Base-by-base conservation (phyloP, 1,140 invertebrate species). In the Drosophila pachea region DNA sequence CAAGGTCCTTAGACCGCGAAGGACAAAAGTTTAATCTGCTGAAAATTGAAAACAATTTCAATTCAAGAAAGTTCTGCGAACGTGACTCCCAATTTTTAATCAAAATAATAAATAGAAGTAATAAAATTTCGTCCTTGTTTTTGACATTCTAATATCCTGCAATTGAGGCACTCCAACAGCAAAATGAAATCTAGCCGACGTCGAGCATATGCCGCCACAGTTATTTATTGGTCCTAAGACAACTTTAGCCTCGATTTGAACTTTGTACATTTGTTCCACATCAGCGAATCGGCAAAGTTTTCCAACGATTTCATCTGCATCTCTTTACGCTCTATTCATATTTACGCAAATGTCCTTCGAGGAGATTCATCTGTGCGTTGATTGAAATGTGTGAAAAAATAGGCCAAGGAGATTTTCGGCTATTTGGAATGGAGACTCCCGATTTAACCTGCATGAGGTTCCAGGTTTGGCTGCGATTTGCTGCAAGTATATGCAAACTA, bases 211-310 rank as follows among this genome's bases (percentile, higher is more conserved):
- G 61, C 47, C 14, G 12, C 33, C 53, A 35, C 32, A 35, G 53
- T 52, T 58, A 64, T 69, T 69, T 69, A 69, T 69, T 56, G 55
- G 52, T 38, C 60, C 50, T 55, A 0, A 38, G 62, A 54, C 36
- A 40, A 58, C 47, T 58, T 52, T 22, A 53, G n/a, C 40, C 52
- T 49, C 43, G 35, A 49, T 61, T 54, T 35, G 40, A 70, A 70
- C 48, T 66, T 70, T 70, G 48, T 2, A 36, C 55, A 66, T 70
- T 70, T 54, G 62, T 60, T 70, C 38, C 48, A 36, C 48, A 32
- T 70, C 62, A 22, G 47, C 42, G 62, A 52, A 48, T 70, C 48
- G 14, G 7, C 29, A 54, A 70, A 66, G 33, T 53, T 70, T 65
- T 9, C 16, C 49, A 52, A 32, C 60, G 55, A 63, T 43, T 42